phyloP scores from a whole-genome alignment of 2,888 invertebrate species.

The Idaea biselata region DNA sequence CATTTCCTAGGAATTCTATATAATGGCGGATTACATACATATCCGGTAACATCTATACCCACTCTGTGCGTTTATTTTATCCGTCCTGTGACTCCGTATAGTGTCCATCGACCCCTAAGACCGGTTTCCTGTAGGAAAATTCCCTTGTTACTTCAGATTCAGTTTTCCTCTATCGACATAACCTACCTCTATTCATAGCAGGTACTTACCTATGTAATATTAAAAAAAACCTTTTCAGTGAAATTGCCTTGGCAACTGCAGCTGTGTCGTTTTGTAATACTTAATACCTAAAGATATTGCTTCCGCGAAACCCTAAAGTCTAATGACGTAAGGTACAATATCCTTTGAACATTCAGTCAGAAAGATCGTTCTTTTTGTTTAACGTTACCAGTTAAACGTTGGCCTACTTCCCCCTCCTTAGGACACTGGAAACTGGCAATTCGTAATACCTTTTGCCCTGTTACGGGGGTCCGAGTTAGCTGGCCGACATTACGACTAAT shows the following conservation, averaged over 20 bases:
- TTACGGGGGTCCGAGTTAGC: conserved; percentile 8
- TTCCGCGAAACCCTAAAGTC: neutral
- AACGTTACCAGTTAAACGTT: conserved; percentile 11
- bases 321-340: neutral
- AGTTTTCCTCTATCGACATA: neutral
- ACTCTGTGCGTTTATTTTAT: too few species aligned
- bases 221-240: conserved; percentile 15
- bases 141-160: too few species aligned
- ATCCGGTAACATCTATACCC: too few species aligned
- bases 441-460: neutral
- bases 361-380: conserved; percentile 7
- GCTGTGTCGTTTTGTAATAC: conserved; percentile 12
- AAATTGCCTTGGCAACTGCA: conserved; percentile 15
- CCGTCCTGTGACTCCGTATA: too few species aligned
- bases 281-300: neutral
- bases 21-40: too few species aligned
- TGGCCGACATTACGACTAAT: conserved; percentile 4
- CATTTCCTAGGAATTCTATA: too few species aligned
- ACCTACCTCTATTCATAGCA: conserved; percentile 2
- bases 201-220: neutral
- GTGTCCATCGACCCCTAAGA: too few species aligned
- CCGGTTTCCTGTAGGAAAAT: too few species aligned
- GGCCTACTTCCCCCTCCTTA: conserved; percentile 7
- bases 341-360: neutral
- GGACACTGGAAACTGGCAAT: neutral